A percentile compares a stretch with the other conserved stretches of the same genome.
These are phyloP conservation scores for Orius insidiosus DNA, from an alignment of 1,140 invertebrate genomes.

Conservation along the genomic window DNA sequence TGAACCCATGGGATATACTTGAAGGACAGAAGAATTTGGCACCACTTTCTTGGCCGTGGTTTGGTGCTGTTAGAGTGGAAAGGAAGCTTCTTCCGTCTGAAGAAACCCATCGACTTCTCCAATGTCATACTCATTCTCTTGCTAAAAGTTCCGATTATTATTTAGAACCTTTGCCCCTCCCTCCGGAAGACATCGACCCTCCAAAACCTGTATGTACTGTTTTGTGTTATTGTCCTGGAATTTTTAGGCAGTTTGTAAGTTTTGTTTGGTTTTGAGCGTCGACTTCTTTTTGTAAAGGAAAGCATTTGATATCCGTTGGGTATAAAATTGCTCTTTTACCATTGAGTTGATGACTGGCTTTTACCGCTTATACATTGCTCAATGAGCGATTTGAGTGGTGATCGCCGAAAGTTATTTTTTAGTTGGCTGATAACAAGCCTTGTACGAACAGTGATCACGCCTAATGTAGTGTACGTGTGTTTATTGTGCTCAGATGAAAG, in stretches of 20 bases:
- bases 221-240: background rate
- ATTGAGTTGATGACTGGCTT: too few species aligned
- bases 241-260: background rate
- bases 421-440: constrained; percentile 5
- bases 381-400: too few species aligned
- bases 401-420: background rate
- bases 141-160: constrained; percentile 68
- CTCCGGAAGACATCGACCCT: constrained; percentile 83
- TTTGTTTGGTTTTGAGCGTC: background rate
- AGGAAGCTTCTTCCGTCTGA: constrained; percentile 79
- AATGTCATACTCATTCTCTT: constrained; percentile 84
- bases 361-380: too few species aligned
- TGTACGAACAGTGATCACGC: constrained; percentile 18
- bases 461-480: constrained; percentile 26
- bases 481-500: constrained; percentile 29
- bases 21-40: constrained; percentile 91
- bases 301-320: background rate
- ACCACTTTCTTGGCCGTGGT: constrained; percentile 90
- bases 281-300: background rate
- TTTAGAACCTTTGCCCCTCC: constrained; percentile 73
- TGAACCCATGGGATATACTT: constrained; percentile 90
- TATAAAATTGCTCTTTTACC: constrained; percentile 6
- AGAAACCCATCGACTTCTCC: constrained; percentile 65
- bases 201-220: constrained; percentile 41
- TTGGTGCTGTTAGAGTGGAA: constrained; percentile 84